Evolutionary conservation across 2,113 vertebrate species (phyloP).

Genomic region (Lophius piscatorius): DNA sequence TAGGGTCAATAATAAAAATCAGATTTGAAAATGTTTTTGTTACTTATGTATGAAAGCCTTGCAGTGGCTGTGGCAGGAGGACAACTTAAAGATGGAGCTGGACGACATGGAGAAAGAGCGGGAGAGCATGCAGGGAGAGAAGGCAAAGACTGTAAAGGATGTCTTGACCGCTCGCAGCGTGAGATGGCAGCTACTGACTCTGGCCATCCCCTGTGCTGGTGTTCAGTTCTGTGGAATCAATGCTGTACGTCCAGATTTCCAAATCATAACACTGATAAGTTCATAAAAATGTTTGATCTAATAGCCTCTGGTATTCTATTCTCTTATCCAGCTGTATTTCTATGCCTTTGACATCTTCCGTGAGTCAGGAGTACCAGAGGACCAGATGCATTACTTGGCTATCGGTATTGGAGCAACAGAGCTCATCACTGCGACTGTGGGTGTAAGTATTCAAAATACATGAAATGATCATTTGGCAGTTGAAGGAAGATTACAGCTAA

Average conservation of each 20-base stretch:
- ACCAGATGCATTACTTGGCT: slow-evolving; percentile 68
- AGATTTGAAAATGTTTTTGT: not conserved
- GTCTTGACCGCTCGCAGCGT: slow-evolving; percentile 62
- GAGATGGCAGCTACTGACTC: slow-evolving; percentile 69
- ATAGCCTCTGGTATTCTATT: not conserved
- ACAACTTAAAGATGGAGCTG: slow-evolving; percentile 64
- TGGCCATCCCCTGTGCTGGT: slow-evolving; percentile 56
- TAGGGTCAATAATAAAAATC: too few relatives aligned
- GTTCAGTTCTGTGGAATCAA: slow-evolving; percentile 74
- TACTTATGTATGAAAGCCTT: slow-evolving; percentile 52
- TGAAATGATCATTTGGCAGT: too few relatives aligned
- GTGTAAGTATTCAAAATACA: slow-evolving; percentile 60
- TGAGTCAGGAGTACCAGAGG: slow-evolving; percentile 63
- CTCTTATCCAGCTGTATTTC: slow-evolving; percentile 67
- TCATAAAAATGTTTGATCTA: not conserved
- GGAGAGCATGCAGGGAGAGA: slow-evolving; percentile 44
- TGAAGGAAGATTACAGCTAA: too few relatives aligned
- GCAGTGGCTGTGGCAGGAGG: slow-evolving; percentile 74
- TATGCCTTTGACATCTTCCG: slow-evolving; percentile 74
- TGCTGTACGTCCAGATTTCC: slow-evolving; percentile 43
- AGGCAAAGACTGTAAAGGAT: slow-evolving; percentile 61
- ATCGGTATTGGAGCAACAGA: slow-evolving; percentile 71
- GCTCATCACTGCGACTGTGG: slow-evolving; percentile 54
- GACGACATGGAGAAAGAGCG: slow-evolving; percentile 66
- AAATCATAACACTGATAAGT: not conserved